These are phyloP conservation scores for Sardina pilchardus DNA, from an alignment of 2,113 vertebrate species.

Conservation along the genomic window DNA sequence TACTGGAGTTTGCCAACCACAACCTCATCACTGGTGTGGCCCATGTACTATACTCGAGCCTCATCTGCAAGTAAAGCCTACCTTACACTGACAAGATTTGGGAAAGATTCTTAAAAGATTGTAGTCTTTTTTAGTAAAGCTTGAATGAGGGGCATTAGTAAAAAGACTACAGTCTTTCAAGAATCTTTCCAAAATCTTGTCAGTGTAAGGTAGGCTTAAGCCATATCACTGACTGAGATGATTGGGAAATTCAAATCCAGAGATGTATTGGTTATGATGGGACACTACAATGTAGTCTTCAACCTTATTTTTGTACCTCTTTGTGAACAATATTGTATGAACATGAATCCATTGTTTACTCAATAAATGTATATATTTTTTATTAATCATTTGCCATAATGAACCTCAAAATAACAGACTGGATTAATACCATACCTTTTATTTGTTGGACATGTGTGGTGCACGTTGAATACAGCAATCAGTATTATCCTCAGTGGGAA, in stretches of 20 bases:
- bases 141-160: too few relatives aligned
- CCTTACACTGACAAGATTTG: too few relatives aligned
- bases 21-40: conserved; percentile 83
- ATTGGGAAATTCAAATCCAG: neutral
- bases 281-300: too few relatives aligned
- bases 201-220: too few relatives aligned
- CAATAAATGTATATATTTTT: neutral
- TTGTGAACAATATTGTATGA: neutral
- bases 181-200: too few relatives aligned
- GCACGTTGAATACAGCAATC: neutral
- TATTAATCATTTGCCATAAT: neutral
- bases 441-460: conserved; percentile 14
- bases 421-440: conserved; percentile 11
- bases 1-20: conserved; percentile 81
- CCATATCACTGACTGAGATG: neutral
- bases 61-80: conserved; percentile 71
- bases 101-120: too few relatives aligned
- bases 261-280: too few relatives aligned
- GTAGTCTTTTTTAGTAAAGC: too few relatives aligned
- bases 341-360: neutral
- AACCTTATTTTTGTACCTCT: neutral
- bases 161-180: too few relatives aligned
- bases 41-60: conserved; percentile 79
- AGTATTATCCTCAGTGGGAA: neutral
- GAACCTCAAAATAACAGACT: neutral